Base-by-base conservation (phyloP, 2,797 vertebrate genomes). In the Spheniscus humboldti region DNA sequence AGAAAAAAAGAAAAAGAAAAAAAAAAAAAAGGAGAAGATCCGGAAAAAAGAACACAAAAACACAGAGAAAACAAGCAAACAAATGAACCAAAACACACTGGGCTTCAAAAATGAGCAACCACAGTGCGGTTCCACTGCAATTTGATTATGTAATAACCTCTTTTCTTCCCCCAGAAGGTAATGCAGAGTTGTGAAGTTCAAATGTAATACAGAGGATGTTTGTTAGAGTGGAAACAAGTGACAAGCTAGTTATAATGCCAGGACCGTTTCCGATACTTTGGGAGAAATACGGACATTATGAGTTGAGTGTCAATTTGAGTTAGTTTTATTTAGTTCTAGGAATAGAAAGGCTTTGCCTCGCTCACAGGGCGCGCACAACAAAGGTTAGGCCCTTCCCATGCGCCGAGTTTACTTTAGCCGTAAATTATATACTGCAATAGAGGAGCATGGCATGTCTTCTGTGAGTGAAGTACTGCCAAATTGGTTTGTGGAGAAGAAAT, bases 61-160 rank as follows among this genome's bases (percentile, higher is more conserved):
- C 41, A 91, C 59, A 82, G 76, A 93, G 71, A 96, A 66, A 88
- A 94, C 91, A 96, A 95, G 60, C 86, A 96, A 97, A 96, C n/a
- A 96, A 96, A 96, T 33, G 45, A 95, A 78, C 30, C 30, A 86
- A 92, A 97, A 88, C 86, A 94, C 82, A 96, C 64, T 78, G 52
- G 66, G 72, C 94, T 97, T 96, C 87, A 96, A 97, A 97, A 90
- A 92, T 47, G 48, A 96, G 83, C 69, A 92, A 81, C 85, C 91
- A 53, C 90, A 96, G 92, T 92, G 91, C 84, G 93, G 52, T 97
- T 96, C 92, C 90, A 76, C 93, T 90, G 95, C 92, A 94, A 96
- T 56, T 87, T 94, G 91, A 87, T 92, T 89, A 96, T 87, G 56
- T 95, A 97, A 97, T 96, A 91, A 82, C 66, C 64, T 89, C 71